Evolutionary conservation across 2,888 invertebrate species (phyloP), one percentile per base, ranked within the genome.

Genomic region (Apodemia hepburni): DNA sequence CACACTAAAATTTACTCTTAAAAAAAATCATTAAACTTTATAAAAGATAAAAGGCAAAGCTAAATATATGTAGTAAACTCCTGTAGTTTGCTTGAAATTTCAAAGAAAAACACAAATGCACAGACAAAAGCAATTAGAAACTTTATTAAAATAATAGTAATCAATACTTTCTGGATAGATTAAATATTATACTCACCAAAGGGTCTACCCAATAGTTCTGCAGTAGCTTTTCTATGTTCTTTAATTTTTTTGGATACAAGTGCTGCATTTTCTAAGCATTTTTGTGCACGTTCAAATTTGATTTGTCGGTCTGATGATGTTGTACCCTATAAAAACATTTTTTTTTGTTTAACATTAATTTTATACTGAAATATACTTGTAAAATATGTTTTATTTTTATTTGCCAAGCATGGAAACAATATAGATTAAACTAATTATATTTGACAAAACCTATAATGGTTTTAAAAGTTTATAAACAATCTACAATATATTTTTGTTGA

Each of bases 221-320:
- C 51, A 54, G 51, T 58, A n/a, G 33, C 45, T n/a, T 61, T 90
- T 8, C 89, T 72, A 57, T 90, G 91, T 73, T 91, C 91, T 72
- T 90, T 91, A 61, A 91, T 90, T 64, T 88, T 78, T 74, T 91
- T 91, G 2, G 91, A 90, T 9, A 91, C 91, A 73, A 89, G 84
- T 35, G 88, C 91, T 65, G 91, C 91, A 89, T 91, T 91, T 77
- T 91, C 90, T 68, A 91, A 78, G 68, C 90, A 90, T 76, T 84
- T 90, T 66, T 91, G 91, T 49, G 91, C 91, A 68, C 87, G 77
- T 70, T 91, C 90, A 74, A 84, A 85, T 69, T 91, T 90, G 8
- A 85, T 84, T 74, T 86, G 89, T 65, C 91, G 82, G 65, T 91
- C 91, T 59, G 89, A 84, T 61, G 88, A 81, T 70, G 82, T 69